Percentiles rank a stretch among this genome's conserved stretches.
These are phyloP conservation scores for Lycocerus yunnanus DNA, from an alignment of 2,888 invertebrate species.

Conservation along the genomic window DNA sequence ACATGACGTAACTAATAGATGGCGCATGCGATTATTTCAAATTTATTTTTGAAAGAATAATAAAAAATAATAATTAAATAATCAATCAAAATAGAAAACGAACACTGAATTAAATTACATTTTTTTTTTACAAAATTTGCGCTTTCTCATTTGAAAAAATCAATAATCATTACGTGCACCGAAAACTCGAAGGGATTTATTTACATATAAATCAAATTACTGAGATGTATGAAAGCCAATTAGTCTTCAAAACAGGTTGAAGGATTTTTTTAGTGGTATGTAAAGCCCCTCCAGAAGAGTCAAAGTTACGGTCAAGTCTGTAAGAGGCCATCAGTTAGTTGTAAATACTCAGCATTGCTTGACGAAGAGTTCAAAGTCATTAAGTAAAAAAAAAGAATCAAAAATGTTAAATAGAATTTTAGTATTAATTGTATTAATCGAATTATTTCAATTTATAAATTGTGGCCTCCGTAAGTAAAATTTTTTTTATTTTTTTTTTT, in stretches of 20 bases:
- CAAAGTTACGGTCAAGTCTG: conserved; percentile 51
- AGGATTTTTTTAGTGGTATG: conserved; percentile 9
- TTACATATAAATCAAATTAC: neutral
- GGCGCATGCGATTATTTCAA: neutral
- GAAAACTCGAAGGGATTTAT: neutral
- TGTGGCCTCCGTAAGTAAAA: neutral
- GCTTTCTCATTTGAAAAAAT: neutral
- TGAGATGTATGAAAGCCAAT: neutral
- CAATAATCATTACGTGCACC: neutral
- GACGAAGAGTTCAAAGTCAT: conserved; percentile 4
- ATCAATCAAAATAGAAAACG: neutral
- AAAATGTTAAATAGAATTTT: neutral
- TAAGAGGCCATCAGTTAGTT: conserved; percentile 49
- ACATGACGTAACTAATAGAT: neutral
- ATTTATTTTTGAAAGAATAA: neutral
- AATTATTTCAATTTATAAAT: neutral
- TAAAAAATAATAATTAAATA: neutral
- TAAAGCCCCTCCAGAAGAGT: conserved; percentile 27
- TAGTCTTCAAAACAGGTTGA: conserved; percentile 21
- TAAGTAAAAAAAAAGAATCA: neutral
- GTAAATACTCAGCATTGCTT: conserved; percentile 37
- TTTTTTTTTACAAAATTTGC: neutral
- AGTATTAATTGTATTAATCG: neutral
- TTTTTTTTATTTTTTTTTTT: neutral
- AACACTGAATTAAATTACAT: too few species aligned